phyloP scores from a whole-genome alignment of 2,113 vertebrate genomes.

The Microcebus griseorufus region DNA sequence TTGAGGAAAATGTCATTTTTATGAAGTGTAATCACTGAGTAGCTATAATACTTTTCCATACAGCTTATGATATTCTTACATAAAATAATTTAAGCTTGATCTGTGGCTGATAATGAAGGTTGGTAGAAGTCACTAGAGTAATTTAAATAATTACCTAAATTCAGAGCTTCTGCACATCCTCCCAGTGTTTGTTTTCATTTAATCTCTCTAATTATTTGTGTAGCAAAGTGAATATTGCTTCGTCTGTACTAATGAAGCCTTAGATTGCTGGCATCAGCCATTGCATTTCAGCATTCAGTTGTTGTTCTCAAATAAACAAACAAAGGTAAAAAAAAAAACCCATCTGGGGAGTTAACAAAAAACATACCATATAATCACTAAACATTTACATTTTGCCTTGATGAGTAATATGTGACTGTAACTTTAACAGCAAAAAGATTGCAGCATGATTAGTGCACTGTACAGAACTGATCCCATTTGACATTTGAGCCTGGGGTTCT shows the following conservation, averaged over 20 bases:
- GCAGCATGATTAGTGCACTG: constrained; percentile 30
- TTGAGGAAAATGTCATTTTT: constrained; percentile 12
- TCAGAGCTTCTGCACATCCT: constrained; percentile 53
- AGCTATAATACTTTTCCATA: background rate
- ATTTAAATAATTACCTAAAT: constrained; percentile 77
- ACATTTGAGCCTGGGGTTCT: constrained; percentile 76
- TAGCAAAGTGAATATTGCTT: constrained; percentile 49
- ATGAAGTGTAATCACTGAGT: background rate
- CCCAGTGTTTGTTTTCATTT: constrained; percentile 71
- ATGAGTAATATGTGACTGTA: constrained; percentile 33
- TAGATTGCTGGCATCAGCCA: constrained; percentile 28
- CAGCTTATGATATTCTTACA: constrained; percentile 43
- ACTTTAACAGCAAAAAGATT: constrained; percentile 53
- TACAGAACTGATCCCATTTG: constrained; percentile 75
- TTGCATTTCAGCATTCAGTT: constrained; percentile 54
- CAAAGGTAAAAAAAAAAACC: constrained; percentile 45
- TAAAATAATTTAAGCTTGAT: constrained; percentile 67
- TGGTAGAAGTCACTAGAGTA: constrained; percentile 73
- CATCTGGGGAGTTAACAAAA: constrained; percentile 62
- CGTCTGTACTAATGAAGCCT: constrained; percentile 64
- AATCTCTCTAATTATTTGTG: constrained; percentile 71
- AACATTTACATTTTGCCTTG: constrained; percentile 59
- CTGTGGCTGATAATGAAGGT: constrained; percentile 71
- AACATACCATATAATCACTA: constrained; percentile 12
- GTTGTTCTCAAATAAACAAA: constrained; percentile 72